Base-by-base conservation (phyloP, 1,140 invertebrate species). In the Anoplolepis gracilipes region DNA sequence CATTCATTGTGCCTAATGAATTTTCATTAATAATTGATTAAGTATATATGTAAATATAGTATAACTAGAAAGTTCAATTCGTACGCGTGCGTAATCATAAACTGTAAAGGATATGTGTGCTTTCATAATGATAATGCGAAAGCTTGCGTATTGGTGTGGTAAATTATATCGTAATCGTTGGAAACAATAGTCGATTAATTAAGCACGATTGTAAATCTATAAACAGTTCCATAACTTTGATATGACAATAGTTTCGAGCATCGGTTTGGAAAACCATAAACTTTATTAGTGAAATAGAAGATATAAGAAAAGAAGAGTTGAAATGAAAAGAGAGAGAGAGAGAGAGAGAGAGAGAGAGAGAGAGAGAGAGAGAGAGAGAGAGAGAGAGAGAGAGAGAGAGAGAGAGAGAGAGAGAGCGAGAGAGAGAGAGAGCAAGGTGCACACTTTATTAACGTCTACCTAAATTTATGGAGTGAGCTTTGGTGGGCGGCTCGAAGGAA, bases 401-500 rank as follows among this genome's bases (percentile, higher is more conserved):
- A n/a, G n/a, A n/a, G n/a, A n/a, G n/a, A n/a, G n/a, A n/a, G n/a
- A n/a, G n/a, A n/a, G n/a, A n/a, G n/a, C n/a, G n/a, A n/a, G n/a
- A n/a, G n/a, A n/a, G n/a, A n/a, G n/a, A n/a, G n/a, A n/a, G n/a
- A n/a, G 53, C 13, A 11, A 4, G 30, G 28, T 11, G 13, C 16
- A 25, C 3, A 65, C 36, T 79, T 79, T 59, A 85, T 62, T 61
- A 85, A 69, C 3, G 39, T 46, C 10, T 19, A 16, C 13, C 19
- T 65, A 49, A 46, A 85, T 85, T 46, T 85, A 79, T 16, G 53
- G 46, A 28, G 19, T 49, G 85, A 87, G 53, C 30, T 69, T 70
- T 75, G 62, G 62, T 79, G 62, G 73, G 70, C 28, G 65, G 72
- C 65, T 55, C 72, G 53, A 49, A 87, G 85, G 69, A 77, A 85